Base-by-base conservation (phyloP, 2,888 invertebrate species). In the Vandiemenella viatica region DNA sequence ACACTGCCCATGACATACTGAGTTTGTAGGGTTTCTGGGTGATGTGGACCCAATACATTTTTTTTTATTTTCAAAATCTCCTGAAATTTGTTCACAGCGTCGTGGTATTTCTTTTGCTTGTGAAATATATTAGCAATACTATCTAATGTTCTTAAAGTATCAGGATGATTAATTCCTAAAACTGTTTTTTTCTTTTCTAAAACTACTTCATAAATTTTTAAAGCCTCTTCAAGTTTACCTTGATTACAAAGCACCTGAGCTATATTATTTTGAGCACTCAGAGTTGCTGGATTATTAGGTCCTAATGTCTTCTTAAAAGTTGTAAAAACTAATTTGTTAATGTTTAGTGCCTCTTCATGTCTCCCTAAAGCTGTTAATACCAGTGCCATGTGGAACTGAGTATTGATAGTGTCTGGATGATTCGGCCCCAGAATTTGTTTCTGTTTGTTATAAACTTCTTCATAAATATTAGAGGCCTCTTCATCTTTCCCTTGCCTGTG, bases 201-300 rank as follows among this genome's bases (percentile, higher is more conserved):
- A 4, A 53, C 46, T 13, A 22, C 44, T n/a, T 46, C 23, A 46
- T 45, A 50, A n/a, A 56, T 53, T 37, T 50, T 41, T 20, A 55
- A 46, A 3, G 56, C 43, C 17, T 55, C 55, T 42, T 56, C 46
- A 23, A 23, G 44, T 40, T 50, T 56, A 22, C 49, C 51, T 47
- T 52, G 51, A 10, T 40, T 48, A 16, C 8, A 22, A 18, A 56
- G 43, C 26, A 54, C 49, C 37, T 51, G 19, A 10, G 55, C 56
- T 45, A 55, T 56, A 44, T 55, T 49, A 20, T 47, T 37, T 15
- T 32, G 23, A 16, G 41, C 48, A 32, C 15, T 26, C 15, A 49
- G 10, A n/a, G 49, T 43, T 8, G 22, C 40, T 37, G 40, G 5
- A 18, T 48, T 8, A 21, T 46, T 18, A 37, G 20, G 15, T 13